These are phyloP conservation scores for Diadegma fenestrale DNA, from an alignment of 2,888 invertebrate species.

Conservation along the genomic window DNA sequence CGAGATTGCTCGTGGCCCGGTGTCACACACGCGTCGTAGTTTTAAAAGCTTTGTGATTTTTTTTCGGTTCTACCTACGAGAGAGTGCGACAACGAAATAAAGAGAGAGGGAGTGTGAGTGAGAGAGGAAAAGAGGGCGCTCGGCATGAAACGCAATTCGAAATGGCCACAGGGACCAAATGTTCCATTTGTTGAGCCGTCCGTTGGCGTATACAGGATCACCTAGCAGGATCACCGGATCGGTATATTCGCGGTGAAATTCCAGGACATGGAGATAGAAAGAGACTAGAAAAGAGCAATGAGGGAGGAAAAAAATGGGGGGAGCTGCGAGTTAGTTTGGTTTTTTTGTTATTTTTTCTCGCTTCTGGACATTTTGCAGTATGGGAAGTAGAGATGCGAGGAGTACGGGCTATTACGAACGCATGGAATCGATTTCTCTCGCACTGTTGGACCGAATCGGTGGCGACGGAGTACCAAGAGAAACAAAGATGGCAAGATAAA, in stretches of 20 bases:
- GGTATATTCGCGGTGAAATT: slow-evolving; percentile 55
- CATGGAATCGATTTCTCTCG: slow-evolving; percentile 78
- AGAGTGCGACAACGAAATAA: not conserved
- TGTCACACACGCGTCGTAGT: slow-evolving; percentile 31
- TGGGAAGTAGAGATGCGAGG: slow-evolving; percentile 40
- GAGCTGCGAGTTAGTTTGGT: not conserved
- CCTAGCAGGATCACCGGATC: slow-evolving; percentile 39
- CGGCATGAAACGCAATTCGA: slow-evolving; percentile 60
- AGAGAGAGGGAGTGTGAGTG: not conserved
- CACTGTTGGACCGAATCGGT: slow-evolving; percentile 57
- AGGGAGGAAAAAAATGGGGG: not conserved
- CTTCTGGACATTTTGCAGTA: slow-evolving; percentile 36
- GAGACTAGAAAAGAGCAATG: slow-evolving; percentile 1
- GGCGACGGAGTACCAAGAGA: slow-evolving; percentile 60
- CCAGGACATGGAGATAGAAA: slow-evolving; percentile 11
- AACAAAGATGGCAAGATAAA: slow-evolving; percentile 13
- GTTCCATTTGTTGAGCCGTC: slow-evolving; percentile 59
- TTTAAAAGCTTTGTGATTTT: slow-evolving; percentile 42
- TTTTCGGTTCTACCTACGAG: slow-evolving; percentile 14
- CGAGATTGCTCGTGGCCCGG: slow-evolving; percentile 30
- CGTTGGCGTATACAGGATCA: slow-evolving; percentile 25
- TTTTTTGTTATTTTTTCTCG: slow-evolving; percentile 54
- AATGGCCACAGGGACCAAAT: slow-evolving; percentile 61
- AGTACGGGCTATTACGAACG: slow-evolving; percentile 63
- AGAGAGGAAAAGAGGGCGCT: not conserved